Conservation (phyloP, 1,140 invertebrate species). For the Chymomyza costata region DNA sequence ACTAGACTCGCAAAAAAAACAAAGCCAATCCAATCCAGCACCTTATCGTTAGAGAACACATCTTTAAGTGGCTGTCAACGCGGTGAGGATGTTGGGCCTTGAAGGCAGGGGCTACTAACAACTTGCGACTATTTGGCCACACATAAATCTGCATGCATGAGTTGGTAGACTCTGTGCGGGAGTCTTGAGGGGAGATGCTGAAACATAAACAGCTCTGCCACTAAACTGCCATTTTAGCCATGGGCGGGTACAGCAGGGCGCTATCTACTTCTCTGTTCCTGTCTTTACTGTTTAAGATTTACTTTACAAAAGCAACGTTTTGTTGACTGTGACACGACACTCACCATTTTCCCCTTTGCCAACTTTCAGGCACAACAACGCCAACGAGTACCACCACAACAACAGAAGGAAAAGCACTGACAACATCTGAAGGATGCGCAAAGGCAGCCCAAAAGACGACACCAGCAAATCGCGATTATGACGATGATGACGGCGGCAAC, state of each 20-base stretch:
- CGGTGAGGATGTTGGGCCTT: constrained; percentile 3
- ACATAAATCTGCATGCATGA: constrained; percentile 43
- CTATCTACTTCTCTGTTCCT: constrained; percentile 4
- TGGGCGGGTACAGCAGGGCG: not conserved
- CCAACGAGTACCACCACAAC: constrained; percentile 6
- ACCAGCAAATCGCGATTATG: constrained; percentile 67
- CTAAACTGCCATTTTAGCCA: constrained; percentile 4
- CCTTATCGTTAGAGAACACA: constrained; percentile 63
- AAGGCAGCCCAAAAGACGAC: constrained; percentile 41
- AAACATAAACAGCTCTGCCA: not conserved
- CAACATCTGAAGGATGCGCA: constrained; percentile 4
- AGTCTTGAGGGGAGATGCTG: no score
- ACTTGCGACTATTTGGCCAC: constrained; percentile 26
- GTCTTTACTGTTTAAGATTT: constrained; percentile 42
- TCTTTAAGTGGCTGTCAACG: constrained; percentile 73
- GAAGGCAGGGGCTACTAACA: constrained; percentile 23
- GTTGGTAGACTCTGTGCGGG: constrained; percentile 21
- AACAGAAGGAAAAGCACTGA: constrained; percentile 5
- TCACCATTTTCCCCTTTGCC: constrained; percentile 48
- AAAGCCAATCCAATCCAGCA: no score
- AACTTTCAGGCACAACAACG: constrained; percentile 41
- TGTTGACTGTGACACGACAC: constrained; percentile 63
- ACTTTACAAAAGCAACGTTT: constrained; percentile 67
- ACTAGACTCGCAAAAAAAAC: constrained; percentile 42
- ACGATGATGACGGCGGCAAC: constrained; percentile 64